A percentile compares a stretch with the other conserved stretches of the same genome.
Conservation (phyloP, 1,140 invertebrate genomes). For the Ephestia elutella region DNA sequence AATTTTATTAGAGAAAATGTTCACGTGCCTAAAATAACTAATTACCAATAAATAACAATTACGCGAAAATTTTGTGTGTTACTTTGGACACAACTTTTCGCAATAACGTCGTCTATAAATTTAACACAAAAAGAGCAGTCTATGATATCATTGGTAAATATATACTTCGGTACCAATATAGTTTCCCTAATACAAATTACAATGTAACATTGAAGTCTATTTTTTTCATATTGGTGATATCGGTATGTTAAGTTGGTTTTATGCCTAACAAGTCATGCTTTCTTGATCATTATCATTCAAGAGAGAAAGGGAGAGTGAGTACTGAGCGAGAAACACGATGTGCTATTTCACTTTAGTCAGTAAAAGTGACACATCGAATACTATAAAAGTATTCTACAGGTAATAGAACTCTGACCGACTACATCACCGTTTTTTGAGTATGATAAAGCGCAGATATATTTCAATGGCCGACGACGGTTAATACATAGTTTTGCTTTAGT, state of each 20-base stretch:
- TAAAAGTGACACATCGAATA: no score
- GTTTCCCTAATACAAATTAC: no score
- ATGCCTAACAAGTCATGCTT: no score
- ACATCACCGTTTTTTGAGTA: neutral
- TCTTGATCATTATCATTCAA: no score
- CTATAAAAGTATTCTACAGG: no score
- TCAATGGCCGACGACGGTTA: neutral
- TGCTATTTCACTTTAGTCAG: no score
- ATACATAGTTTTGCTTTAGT: neutral
- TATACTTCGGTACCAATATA: conserved; percentile 1
- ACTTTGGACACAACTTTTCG: conserved; percentile 6
- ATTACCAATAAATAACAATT: conserved; percentile 66
- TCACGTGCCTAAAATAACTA: conserved; percentile 59
- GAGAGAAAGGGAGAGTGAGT: no score
- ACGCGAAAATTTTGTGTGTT: conserved; percentile 22
- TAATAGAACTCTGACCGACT: no score
- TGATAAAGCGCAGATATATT: neutral
- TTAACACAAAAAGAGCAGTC: conserved; percentile 15
- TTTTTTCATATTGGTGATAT: no score
- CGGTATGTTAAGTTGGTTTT: no score
- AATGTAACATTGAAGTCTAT: no score
- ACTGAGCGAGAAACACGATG: no score
- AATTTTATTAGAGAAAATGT: conserved; percentile 66
- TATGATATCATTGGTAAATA: conserved; percentile 23
- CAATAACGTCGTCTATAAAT: conserved; percentile 13